phyloP scores from a whole-genome alignment of 2,888 invertebrate species.

The Eupithecia tripunctaria region DNA sequence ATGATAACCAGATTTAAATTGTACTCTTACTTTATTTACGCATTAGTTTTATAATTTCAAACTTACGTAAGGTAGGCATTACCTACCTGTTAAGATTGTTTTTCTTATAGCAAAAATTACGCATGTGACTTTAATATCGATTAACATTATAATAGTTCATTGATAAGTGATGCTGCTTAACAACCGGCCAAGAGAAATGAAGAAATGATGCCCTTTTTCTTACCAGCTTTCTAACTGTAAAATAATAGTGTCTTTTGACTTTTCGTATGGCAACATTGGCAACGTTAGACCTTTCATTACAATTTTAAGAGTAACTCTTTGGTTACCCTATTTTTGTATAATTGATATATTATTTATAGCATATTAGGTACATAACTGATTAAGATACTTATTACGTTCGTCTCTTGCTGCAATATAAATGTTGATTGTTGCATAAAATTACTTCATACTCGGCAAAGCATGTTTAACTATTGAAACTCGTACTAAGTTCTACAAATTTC shows the following conservation, averaged over 20 bases:
- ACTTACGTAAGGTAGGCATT: not conserved
- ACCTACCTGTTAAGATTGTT: not conserved
- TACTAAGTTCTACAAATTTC: too few relatives aligned
- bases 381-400: too few relatives aligned
- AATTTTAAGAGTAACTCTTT: too few relatives aligned
- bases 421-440: too few relatives aligned
- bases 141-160: constrained; percentile 47
- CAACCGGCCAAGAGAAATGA: constrained; percentile 61
- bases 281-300: too few relatives aligned
- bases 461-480: too few relatives aligned
- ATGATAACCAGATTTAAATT: not conserved
- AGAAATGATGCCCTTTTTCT: constrained; percentile 55
- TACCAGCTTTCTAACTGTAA: not conserved
- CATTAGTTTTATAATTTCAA: not conserved
- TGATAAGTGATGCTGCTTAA: constrained; percentile 54
- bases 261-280: too few relatives aligned
- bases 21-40: not conserved
- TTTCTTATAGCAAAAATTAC: not conserved
- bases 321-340: too few relatives aligned
- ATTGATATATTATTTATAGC: too few relatives aligned
- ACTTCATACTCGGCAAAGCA: too few relatives aligned
- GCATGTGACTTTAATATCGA: constrained; percentile 42
- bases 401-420: too few relatives aligned
- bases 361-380: too few relatives aligned
- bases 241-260: not conserved